Evolutionary conservation across 2,797 vertebrate genomes (phyloP).

Genomic region (Crax fasciolata): DNA sequence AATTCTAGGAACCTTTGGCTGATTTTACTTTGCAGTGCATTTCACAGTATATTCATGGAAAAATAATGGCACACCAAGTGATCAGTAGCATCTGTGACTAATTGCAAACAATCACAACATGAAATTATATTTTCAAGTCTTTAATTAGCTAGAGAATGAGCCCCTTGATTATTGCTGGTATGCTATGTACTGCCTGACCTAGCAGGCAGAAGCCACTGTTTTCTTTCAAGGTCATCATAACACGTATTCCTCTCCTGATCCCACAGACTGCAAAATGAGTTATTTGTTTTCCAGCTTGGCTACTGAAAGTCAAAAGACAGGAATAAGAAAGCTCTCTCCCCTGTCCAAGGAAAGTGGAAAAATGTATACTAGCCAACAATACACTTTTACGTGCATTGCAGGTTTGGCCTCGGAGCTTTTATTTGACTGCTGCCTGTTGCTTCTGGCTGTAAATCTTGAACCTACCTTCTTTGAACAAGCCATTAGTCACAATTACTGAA

Average conservation of each 20-base stretch:
- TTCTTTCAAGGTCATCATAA: slow-evolving; percentile 16
- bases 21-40: slow-evolving; percentile 41
- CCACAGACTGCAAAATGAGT: not conserved
- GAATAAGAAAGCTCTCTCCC: not conserved
- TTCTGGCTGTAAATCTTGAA: not conserved
- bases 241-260: not conserved
- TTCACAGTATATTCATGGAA: slow-evolving; percentile 19
- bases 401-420: not conserved
- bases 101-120: slow-evolving; percentile 69
- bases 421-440: not conserved
- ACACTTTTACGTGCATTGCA: not conserved
- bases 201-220: slow-evolving; percentile 13
- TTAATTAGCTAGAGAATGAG: slow-evolving; percentile 61
- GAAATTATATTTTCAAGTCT: slow-evolving; percentile 63
- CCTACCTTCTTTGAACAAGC: not conserved
- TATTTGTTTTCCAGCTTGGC: not conserved
- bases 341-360: not conserved
- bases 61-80: slow-evolving; percentile 31
- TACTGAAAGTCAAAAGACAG: not conserved
- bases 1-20: not conserved
- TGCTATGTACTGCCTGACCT: not conserved
- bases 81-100: slow-evolving; percentile 60
- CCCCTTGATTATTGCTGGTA: slow-evolving; percentile 48
- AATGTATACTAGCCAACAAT: accelerated
- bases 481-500: slow-evolving; percentile 17